Conservation (phyloP, 2,888 invertebrate species). For the Eupeodes latifasciatus region DNA sequence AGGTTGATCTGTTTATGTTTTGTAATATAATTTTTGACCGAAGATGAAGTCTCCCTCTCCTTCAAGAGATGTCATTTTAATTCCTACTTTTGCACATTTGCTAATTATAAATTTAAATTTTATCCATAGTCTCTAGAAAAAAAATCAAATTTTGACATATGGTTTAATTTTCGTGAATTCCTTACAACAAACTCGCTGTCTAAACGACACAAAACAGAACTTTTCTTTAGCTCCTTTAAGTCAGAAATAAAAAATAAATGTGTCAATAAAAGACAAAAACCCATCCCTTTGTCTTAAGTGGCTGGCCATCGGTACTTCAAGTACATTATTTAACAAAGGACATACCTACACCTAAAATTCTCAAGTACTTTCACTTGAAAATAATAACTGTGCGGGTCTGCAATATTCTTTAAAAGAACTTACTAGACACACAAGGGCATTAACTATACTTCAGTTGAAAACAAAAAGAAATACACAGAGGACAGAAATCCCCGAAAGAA, state of each 20-base stretch:
- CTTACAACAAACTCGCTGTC: background rate
- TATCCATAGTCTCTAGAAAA: background rate
- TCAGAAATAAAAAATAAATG: constrained; percentile 27
- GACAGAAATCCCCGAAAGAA: constrained; percentile 32
- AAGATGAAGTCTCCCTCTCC: no score
- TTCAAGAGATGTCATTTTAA: no score
- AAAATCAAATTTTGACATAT: background rate
- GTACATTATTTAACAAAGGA: constrained; percentile 31
- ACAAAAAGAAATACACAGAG: constrained; percentile 18
- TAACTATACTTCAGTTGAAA: constrained; percentile 39
- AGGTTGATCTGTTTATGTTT: no score
- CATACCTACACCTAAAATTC: background rate
- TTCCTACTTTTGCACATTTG: no score
- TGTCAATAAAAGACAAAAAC: constrained; percentile 54
- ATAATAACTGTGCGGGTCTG: constrained; percentile 54
- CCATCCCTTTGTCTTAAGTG: constrained; percentile 55
- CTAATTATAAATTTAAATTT: no score
- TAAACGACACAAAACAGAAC: background rate
- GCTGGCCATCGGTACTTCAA: constrained; percentile 44
- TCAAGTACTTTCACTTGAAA: constrained; percentile 14
- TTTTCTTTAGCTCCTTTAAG: background rate
- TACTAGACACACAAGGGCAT: constrained; percentile 58
- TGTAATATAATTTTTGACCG: no score
- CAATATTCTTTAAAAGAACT: constrained; percentile 14
- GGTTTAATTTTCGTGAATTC: constrained; percentile 1